Base-by-base conservation (phyloP, 2,888 invertebrate genomes). In the Chironomus riparius region DNA sequence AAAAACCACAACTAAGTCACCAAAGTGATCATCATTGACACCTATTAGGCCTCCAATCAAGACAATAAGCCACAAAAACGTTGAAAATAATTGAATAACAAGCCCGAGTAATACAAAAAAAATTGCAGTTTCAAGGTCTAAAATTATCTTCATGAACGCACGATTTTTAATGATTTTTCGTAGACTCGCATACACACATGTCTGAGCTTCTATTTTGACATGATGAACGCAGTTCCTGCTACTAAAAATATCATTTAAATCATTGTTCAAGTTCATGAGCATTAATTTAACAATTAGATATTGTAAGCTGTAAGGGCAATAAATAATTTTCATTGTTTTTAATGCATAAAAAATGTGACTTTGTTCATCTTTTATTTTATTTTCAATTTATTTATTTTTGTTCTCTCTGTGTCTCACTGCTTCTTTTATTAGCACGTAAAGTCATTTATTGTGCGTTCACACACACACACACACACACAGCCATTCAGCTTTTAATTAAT, bases 61-160 rank as follows among this genome's bases (percentile, higher is more conserved):
- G 38, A 38, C 38, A 38, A 38, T 2, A 38, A 10, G 38, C 10
- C 56, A 18, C 5, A 56, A 56, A 18, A 56, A 50, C 50, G n/a
- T 2, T n/a, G 18, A 3, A 62, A 38, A 38, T 50, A 47, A 65
- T 48, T 50, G 28, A 68, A 48, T 62, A 68, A 74, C 68, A 61
- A 48, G 50, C 15, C 24, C 18, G 47, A 68, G 2, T 13, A 24
- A n/a, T 21, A 65, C 65, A 74, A 65, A 74, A n/a, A n/a, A 73
- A 68, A 50, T 74, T 74, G 74, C 74, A 74, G 74, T 74, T 74
- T 74, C 74, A 74, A 74, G 74, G 74, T 74, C 74, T 74, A 47
- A 65, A 65, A 65, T 65, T 65, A 65, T 65, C 65, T 65, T 65
- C 24, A 65, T 65, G 24, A 21, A 65, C 65, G 24, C 65, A 65